Percentiles rank a stretch among this genome's conserved stretches.
These are phyloP conservation scores for Hecatera dysodea DNA, from an alignment of 2,888 invertebrate genomes.

Conservation along the genomic window DNA sequence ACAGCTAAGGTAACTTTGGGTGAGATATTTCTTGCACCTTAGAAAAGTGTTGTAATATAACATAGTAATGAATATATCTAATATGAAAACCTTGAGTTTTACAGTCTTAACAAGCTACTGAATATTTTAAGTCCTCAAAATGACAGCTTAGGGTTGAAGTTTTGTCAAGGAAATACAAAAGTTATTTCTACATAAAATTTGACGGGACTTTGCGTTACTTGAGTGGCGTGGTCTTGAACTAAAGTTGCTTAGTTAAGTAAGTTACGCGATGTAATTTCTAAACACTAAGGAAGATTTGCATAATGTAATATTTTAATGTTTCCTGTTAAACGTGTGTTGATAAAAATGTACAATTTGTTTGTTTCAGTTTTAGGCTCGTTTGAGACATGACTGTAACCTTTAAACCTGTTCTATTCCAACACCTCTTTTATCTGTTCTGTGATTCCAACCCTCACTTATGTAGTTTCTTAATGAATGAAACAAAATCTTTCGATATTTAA, in stretches of 20 bases:
- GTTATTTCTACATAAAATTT: neutral
- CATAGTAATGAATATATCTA: neutral
- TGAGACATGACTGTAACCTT: no score
- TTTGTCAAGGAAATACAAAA: conserved; percentile 26
- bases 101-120: neutral
- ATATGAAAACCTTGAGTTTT: neutral
- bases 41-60: no score
- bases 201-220: conserved; percentile 5
- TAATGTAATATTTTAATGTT: neutral
- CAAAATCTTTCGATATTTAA: no score
- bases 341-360: no score
- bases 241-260: neutral
- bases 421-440: no score
- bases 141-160: neutral
- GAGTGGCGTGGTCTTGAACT: conserved; percentile 32
- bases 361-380: no score
- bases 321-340: neutral
- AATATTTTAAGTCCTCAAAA: conserved; percentile 1
- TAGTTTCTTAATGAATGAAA: no score
- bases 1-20: neutral
- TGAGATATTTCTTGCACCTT: neutral
- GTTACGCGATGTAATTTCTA: conserved; percentile 11
- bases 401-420: no score
- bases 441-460: no score
- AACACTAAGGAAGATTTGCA: neutral